Evolutionary conservation across 2,797 vertebrate genomes (phyloP).

Genomic region (Pseudotriccus pelzelni): DNA sequence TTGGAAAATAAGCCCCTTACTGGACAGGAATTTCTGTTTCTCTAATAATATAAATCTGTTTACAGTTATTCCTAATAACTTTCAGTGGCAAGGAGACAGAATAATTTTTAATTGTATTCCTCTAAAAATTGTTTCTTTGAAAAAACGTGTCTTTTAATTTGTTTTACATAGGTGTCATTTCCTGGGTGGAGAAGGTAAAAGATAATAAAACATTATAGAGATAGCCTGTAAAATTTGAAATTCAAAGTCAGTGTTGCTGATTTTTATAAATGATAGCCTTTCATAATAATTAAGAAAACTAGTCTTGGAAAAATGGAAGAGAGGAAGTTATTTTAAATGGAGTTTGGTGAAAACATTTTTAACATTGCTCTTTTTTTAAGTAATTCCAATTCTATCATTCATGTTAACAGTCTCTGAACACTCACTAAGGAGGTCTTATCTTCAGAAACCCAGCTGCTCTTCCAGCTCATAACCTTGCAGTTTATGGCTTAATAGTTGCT

Average conservation of each 20-base stretch:
- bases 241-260: neutral
- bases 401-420: constrained; percentile 33
- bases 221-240: neutral
- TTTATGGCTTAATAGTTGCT: constrained; percentile 35
- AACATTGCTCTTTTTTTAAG: neutral
- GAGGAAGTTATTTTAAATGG: neutral
- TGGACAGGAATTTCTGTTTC: constrained; percentile 22
- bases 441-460: constrained; percentile 63
- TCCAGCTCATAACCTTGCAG: constrained; percentile 49
- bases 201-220: neutral
- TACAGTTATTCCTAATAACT: constrained; percentile 60
- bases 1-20: neutral
- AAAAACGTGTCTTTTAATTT: neutral
- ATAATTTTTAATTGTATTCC: neutral
- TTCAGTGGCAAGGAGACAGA: constrained; percentile 6
- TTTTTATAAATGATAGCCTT: neutral
- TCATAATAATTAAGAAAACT: neutral
- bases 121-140: constrained; percentile 20
- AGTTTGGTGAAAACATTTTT: neutral
- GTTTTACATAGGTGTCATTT: neutral
- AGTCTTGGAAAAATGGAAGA: neutral
- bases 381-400: constrained; percentile 44
- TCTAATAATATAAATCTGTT: constrained; percentile 57
- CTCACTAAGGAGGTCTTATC: constrained; percentile 51
- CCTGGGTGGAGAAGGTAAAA: neutral